Base-by-base conservation (phyloP, 1,140 invertebrate genomes). In the Calosoma granatense region DNA sequence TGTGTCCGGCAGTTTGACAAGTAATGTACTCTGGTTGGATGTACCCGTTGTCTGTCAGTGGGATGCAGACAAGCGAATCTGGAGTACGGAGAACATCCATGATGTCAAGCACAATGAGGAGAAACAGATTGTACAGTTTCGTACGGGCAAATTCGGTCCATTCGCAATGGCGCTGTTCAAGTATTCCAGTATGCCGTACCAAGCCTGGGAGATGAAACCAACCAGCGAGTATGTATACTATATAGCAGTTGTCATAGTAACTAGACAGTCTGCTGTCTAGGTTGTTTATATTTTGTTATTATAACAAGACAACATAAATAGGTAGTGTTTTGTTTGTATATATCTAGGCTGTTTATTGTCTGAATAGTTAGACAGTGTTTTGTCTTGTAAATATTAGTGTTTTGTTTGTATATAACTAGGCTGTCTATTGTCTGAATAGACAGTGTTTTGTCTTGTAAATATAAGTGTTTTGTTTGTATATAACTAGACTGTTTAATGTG, bases 91-190 rank as follows among this genome's bases (percentile, higher is more conserved):
- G 55, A 82, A 87, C 63, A 77, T 92, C 1, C 84, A 90, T 59
- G 89, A 92, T 60, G 78, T 86, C 43, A 89, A 89, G 65, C 90
- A 86, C 64, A 90, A 88, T 65, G 89, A 91, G 65, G 87, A 91
- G 60, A 88, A 88, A 63, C 81, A 88, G 15, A 82, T 78, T 0
- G 75, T 90, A 41, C 80, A 83, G 41, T 89, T 91, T 60, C 76
- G 87, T 39, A 87, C 83, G 1, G 86, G 86, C 0, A 76, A 80
- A 59, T 76, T 91, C 53, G 87, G 87, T 67, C 80, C 83, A 12
- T 85, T 91, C 56, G 88, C 83, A 1, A 75, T 92, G 47, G 88
- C 86, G 0, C 76, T 81, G 1, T 80, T 84, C 61, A 78, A 83
- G 43, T 91, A 87, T 70, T 78, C 81, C 19, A 92, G 92, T 70